Evolutionary conservation across 2,888 invertebrate genomes (phyloP).

Genomic region (Idaea dimidiata): DNA sequence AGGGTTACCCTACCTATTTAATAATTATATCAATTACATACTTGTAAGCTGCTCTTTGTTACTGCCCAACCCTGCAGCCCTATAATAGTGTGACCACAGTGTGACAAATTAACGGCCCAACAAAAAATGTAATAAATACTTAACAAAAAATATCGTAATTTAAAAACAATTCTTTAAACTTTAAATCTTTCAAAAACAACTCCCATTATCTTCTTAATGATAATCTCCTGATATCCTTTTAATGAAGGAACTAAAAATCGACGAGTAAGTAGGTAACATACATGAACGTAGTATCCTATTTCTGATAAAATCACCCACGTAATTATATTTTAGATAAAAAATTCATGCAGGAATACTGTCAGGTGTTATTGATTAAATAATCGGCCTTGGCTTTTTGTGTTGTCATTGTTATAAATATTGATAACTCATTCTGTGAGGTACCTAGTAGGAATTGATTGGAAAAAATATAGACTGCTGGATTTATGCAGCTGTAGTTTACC

Average conservation of each 20-base stretch:
- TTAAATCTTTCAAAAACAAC: background rate
- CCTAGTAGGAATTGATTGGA: background rate
- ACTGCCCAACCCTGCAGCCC: too few species aligned
- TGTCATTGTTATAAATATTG: background rate
- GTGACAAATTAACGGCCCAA: too few species aligned
- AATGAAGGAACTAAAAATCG: background rate
- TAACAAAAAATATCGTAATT: background rate
- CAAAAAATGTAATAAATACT: background rate
- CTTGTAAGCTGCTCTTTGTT: too few species aligned
- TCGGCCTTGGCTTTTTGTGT: slow-evolving; percentile 10
- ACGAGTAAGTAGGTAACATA: too few species aligned
- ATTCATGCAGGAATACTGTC: slow-evolving; percentile 13
- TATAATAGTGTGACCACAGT: too few species aligned
- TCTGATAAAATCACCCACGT: slow-evolving; percentile 1
- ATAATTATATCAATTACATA: too few species aligned
- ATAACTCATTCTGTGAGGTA: slow-evolving; percentile 2
- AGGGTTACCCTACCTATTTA: too few species aligned
- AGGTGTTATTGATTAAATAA: slow-evolving; percentile 8
- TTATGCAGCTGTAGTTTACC: too few species aligned
- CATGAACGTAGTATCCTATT: slow-evolving; percentile 3
- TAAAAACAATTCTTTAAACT: background rate
- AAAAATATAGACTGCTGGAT: too few species aligned
- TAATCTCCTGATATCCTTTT: background rate
- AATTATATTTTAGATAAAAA: slow-evolving; percentile 15
- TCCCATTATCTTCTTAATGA: too few species aligned